Evolutionary conservation across 2,888 invertebrate genomes (phyloP).

Genomic region (Dynastes tityus): DNA sequence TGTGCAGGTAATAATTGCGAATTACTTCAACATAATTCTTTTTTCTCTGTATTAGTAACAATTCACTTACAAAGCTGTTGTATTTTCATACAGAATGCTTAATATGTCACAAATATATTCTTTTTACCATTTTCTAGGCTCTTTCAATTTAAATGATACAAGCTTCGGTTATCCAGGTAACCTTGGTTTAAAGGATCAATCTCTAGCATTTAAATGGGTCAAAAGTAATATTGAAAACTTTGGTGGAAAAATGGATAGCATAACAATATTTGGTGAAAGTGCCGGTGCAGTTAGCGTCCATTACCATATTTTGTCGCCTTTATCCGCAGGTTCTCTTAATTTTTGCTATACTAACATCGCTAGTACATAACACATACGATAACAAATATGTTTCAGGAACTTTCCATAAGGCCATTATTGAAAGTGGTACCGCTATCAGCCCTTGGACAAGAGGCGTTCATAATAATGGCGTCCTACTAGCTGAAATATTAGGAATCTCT

Average conservation of each 20-base stretch:
- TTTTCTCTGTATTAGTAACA: too few species aligned
- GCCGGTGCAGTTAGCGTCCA: slow-evolving; percentile 71
- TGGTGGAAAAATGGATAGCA: slow-evolving; percentile 68
- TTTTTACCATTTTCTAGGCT: background rate
- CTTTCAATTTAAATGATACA: slow-evolving; percentile 14
- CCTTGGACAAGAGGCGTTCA: slow-evolving; percentile 56
- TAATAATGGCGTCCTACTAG: slow-evolving; percentile 37
- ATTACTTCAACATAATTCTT: too few species aligned
- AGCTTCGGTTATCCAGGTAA: slow-evolving; percentile 67
- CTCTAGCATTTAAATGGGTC: slow-evolving; percentile 70
- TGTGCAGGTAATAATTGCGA: too few species aligned
- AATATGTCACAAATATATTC: too few species aligned
- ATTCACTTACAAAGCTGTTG: too few species aligned
- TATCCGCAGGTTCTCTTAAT: slow-evolving; percentile 64
- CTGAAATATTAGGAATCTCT: slow-evolving; percentile 31
- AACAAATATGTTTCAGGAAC: slow-evolving; percentile 52
- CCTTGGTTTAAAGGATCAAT: slow-evolving; percentile 72
- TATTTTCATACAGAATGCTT: too few species aligned
- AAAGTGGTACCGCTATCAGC: slow-evolving; percentile 60
- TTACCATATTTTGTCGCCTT: slow-evolving; percentile 70
- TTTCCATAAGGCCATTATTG: slow-evolving; percentile 62
- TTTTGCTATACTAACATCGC: too few species aligned
- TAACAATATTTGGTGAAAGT: slow-evolving; percentile 72
- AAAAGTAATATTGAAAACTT: slow-evolving; percentile 69
- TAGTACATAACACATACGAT: background rate